Base-by-base conservation (phyloP, 2,888 invertebrate species). In the Leucoma salicis region DNA sequence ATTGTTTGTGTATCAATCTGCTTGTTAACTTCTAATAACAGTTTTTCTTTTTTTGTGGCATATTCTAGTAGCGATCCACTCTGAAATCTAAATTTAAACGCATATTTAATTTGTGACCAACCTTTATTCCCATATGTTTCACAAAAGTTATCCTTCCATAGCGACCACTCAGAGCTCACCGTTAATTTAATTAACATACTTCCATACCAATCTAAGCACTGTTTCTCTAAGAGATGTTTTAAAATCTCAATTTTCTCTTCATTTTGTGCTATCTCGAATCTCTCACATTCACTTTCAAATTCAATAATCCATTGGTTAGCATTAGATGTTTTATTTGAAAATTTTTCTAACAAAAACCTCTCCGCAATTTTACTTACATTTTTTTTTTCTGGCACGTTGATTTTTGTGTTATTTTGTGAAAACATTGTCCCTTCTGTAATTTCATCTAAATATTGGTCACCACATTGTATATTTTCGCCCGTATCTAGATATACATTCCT, bases 1-100 rank as follows among this genome's bases (percentile, higher is more conserved):
- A 39, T 8, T 21, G 49, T 46, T 1, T 3, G n/a, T 21, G 14
- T 44, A 38, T 50, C 50, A 6, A 54, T 49, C 1, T 33, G 32
- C 15, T 37, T 51, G 6, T 39, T 49, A 2, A 49, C 33, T 10
- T 51, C 46, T 16, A 49, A 18, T 28, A 39, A 13, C 2, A 38
- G 8, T 24, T 11, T 31, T 7, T 38, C 31, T 37, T 56, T n/a
- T n/a, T n/a, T n/a, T n/a, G n/a, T n/a, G n/a, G n/a, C n/a, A n/a
- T n/a, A n/a, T n/a, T n/a, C n/a, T 60, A 28, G 16, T 16, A 29
- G 14, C 1, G 37, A 24, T 1, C 31, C 37, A 8, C 6, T n/a
- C 10, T 27, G 27, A 27, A 8, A 27, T 27, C n/a, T 6, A 27
- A 10, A 27, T 27, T 4, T 8, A n/a, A 27, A 27, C 3, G 27